Evolutionary conservation across 2,113 vertebrate species (phyloP).

Genomic region (Nerophis lumbriciformis): DNA sequence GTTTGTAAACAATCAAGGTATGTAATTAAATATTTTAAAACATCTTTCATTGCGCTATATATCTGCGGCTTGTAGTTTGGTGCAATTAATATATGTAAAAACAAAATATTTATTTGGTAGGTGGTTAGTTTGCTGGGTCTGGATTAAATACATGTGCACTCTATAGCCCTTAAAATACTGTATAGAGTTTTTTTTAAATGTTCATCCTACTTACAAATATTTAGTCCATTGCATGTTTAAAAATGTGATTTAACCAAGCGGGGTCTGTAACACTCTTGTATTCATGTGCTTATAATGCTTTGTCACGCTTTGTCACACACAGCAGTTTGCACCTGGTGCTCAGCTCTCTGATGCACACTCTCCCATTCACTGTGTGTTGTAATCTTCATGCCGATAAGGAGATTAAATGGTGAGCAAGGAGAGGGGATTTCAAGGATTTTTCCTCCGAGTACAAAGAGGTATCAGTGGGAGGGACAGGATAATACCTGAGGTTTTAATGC

Average conservation of each 20-base stretch:
- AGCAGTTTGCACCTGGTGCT: constrained; percentile 19
- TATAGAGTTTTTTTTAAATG: background rate
- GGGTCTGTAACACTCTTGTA: constrained; percentile 4
- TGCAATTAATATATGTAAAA: too few relatives aligned
- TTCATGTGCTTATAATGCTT: constrained; percentile 26
- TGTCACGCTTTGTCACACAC: constrained; percentile 13
- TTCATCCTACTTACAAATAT: background rate
- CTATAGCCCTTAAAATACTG: background rate
- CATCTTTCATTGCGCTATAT: too few relatives aligned
- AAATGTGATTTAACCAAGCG: background rate
- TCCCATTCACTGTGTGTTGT: constrained; percentile 49
- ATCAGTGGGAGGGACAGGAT: constrained; percentile 41
- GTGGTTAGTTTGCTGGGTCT: too few relatives aligned
- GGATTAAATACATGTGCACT: too few relatives aligned
- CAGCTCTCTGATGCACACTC: constrained; percentile 21
- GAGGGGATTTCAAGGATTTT: constrained; percentile 59
- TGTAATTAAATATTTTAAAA: too few relatives aligned
- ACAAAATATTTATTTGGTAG: too few relatives aligned
- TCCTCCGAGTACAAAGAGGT: constrained; percentile 61
- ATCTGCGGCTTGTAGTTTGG: too few relatives aligned
- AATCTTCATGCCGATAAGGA: constrained; percentile 65
- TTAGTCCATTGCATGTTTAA: background rate
- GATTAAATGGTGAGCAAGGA: constrained; percentile 64
- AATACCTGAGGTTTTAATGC: constrained; percentile 33
- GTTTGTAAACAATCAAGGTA: too few relatives aligned